These are phyloP conservation scores for Anastrepha obliqua DNA, from an alignment of 1,140 invertebrate species.

Conservation along the genomic window DNA sequence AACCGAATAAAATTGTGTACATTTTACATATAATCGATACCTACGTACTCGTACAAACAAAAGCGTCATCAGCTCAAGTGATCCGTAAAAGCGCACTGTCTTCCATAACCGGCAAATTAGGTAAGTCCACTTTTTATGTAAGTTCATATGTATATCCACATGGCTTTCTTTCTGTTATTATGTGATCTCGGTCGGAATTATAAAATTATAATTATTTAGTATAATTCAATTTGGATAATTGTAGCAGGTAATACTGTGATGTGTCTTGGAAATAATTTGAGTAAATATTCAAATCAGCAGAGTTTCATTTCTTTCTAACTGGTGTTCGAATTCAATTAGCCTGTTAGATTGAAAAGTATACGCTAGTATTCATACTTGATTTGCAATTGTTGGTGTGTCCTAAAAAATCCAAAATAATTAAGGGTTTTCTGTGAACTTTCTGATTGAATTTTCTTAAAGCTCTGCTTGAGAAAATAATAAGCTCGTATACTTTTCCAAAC, in stretches of 20 bases:
- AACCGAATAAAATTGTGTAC: slow-evolving; percentile 55
- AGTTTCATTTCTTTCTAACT: too few relatives aligned
- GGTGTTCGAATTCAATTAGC: too few relatives aligned
- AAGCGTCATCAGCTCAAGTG: slow-evolving; percentile 74
- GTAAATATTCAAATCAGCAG: not conserved
- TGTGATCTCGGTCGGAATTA: not conserved
- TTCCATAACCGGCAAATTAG: slow-evolving; percentile 73
- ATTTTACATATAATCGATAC: slow-evolving; percentile 61
- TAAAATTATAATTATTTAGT: not conserved
- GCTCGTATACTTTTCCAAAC: too few relatives aligned
- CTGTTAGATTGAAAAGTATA: too few relatives aligned
- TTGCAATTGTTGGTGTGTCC: too few relatives aligned
- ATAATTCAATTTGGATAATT: not conserved
- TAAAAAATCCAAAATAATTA: too few relatives aligned
- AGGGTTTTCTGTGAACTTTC: too few relatives aligned
- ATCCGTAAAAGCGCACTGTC: slow-evolving; percentile 74
- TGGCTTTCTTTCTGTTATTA: slow-evolving; percentile 32
- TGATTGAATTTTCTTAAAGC: too few relatives aligned
- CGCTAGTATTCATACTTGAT: too few relatives aligned
- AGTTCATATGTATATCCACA: slow-evolving; percentile 52
- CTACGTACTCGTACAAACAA: slow-evolving; percentile 61
- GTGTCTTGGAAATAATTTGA: not conserved
- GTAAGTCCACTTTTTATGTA: slow-evolving; percentile 67
- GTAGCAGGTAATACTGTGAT: not conserved
- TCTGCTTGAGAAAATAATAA: too few relatives aligned